These are phyloP conservation scores for Aricia agestis DNA, from an alignment of 1,140 invertebrate genomes.

Conservation along the genomic window DNA sequence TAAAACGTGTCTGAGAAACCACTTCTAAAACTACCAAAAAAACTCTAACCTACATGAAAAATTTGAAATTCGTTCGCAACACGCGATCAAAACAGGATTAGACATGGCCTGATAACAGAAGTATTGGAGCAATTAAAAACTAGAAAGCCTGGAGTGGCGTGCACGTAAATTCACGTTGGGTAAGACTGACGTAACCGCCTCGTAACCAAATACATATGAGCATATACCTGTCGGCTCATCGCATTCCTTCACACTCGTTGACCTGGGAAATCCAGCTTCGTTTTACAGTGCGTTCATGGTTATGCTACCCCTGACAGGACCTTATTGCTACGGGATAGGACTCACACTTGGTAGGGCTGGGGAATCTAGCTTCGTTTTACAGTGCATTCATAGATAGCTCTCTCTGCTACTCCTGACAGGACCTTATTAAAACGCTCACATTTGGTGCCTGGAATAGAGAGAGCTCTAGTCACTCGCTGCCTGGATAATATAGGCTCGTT, in stretches of 20 bases:
- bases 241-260: neutral
- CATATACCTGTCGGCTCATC: neutral
- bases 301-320: no score
- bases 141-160: neutral
- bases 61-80: neutral
- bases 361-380: no score
- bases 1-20: no score
- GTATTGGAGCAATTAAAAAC: neutral
- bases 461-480: no score
- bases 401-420: no score
- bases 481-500: no score
- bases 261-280: neutral
- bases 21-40: neutral
- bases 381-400: no score
- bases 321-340: no score
- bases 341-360: no score
- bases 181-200: neutral
- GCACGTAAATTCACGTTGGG: slow-evolving; percentile 2
- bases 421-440: no score
- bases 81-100: neutral
- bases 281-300: no score
- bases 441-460: no score
- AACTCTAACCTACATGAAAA: neutral
- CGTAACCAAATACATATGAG: neutral
- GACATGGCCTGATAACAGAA: neutral